Conservation (phyloP, 92 coral and sea anemone genomes). For the Blastomussa wellsi region DNA sequence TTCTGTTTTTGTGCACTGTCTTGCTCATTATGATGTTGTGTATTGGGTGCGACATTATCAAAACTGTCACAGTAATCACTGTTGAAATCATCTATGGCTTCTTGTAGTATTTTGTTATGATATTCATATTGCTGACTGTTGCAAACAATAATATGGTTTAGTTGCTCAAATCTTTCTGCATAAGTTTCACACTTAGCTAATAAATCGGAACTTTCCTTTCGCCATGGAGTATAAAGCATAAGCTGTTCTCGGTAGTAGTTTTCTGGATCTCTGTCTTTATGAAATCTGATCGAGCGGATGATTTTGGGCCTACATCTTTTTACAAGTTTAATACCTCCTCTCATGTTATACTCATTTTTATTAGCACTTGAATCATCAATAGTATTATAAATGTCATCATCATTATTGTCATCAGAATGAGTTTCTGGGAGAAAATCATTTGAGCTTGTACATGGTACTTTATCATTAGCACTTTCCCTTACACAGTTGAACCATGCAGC, state of each 20-base stretch:
- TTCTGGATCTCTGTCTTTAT: slow-evolving; percentile 61
- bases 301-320: slow-evolving; percentile 57
- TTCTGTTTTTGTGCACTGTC: slow-evolving; percentile 36
- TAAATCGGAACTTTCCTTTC: slow-evolving; percentile 54
- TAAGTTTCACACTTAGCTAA: slow-evolving; percentile 30
- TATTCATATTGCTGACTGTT: no score
- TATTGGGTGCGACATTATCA: slow-evolving; percentile 38
- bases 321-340: slow-evolving; percentile 63
- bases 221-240: slow-evolving; percentile 64
- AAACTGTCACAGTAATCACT: slow-evolving; percentile 17
- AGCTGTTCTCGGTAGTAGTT: slow-evolving; percentile 46
- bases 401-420: slow-evolving; percentile 39
- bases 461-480: background rate
- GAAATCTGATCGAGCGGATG: slow-evolving; percentile 60
- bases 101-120: slow-evolving; percentile 48
- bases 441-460: slow-evolving; percentile 3
- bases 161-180: slow-evolving; percentile 52
- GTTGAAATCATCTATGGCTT: slow-evolving; percentile 47
- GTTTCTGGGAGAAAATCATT: slow-evolving; percentile 56
- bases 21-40: slow-evolving; percentile 60
- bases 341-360: slow-evolving; percentile 31
- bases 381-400: slow-evolving; percentile 31
- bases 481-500: no score
- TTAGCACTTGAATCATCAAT: slow-evolving; percentile 1
- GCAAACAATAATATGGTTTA: slow-evolving; percentile 10